These are phyloP conservation scores for Eurypyga helias DNA, from an alignment of 2,113 vertebrate genomes.

Conservation along the genomic window DNA sequence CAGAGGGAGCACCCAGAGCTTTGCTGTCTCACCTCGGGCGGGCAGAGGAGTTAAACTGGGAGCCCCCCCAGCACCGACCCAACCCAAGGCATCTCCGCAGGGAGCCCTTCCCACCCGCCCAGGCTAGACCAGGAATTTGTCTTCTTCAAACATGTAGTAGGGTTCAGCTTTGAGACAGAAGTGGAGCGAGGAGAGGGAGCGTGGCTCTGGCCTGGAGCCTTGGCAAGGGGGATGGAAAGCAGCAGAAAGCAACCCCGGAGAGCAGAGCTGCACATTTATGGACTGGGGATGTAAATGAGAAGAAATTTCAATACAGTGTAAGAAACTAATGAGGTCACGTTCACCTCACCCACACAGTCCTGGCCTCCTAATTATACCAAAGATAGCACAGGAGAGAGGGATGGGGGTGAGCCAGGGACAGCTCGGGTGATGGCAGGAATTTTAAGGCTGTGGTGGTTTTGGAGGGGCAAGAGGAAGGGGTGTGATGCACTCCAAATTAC, in stretches of 20 bases:
- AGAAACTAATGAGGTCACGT: constrained; percentile 62
- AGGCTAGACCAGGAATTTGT: background rate
- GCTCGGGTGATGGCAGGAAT: background rate
- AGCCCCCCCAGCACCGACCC: background rate
- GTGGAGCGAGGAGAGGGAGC: background rate
- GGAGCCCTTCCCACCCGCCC: background rate
- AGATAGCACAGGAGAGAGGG: constrained; percentile 16
- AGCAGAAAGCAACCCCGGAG: background rate
- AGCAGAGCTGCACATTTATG: background rate
- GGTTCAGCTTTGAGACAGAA: background rate
- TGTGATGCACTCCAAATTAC: background rate
- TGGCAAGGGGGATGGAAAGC: background rate
- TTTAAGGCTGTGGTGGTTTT: background rate
- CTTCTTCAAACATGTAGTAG: background rate
- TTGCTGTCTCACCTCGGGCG: background rate
- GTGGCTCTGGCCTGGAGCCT: background rate
- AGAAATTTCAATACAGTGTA: constrained; percentile 1
- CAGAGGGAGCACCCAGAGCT: background rate
- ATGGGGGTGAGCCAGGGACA: background rate
- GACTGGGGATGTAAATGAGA: constrained; percentile 48
- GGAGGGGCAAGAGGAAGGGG: background rate
- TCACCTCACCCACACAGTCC: background rate
- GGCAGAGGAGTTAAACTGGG: background rate
- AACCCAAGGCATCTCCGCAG: background rate
- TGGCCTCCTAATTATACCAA: constrained; percentile 52